Conservation (phyloP, 1,140 invertebrate genomes). For the Drosophila athabasca region DNA sequence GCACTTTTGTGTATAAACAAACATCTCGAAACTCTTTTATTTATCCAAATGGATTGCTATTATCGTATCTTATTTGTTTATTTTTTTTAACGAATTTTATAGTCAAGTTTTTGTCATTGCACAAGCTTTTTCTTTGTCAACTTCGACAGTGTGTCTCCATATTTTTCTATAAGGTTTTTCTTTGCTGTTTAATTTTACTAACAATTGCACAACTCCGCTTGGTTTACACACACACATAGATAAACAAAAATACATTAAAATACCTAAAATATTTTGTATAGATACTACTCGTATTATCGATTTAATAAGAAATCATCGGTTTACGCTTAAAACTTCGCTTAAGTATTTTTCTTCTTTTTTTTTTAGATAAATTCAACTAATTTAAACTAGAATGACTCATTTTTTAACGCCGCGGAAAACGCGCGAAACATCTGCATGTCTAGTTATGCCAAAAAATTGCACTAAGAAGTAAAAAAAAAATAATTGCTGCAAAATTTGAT, state of each 20-base stretch:
- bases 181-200: constrained; percentile 67
- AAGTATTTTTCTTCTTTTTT: constrained; percentile 60
- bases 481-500: constrained; percentile 57
- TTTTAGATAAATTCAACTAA: constrained; percentile 69
- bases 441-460: constrained; percentile 68
- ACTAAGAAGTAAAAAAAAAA: constrained; percentile 64
- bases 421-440: constrained; percentile 40
- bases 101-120: constrained; percentile 50
- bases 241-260: constrained; percentile 44
- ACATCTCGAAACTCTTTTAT: constrained; percentile 40
- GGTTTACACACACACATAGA: constrained; percentile 54
- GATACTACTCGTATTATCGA: constrained; percentile 28
- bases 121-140: constrained; percentile 46
- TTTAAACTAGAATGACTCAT: constrained; percentile 76
- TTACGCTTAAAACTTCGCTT: constrained; percentile 43
- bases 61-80: constrained; percentile 22
- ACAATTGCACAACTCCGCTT: constrained; percentile 74
- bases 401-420: constrained; percentile 32
- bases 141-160: constrained; percentile 27
- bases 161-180: constrained; percentile 55
- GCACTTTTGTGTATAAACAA: constrained; percentile 44
- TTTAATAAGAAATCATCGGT: constrained; percentile 56
- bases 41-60: constrained; percentile 26
- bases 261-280: constrained; percentile 55
- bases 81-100: constrained; percentile 47